Base-by-base conservation (phyloP, 2,113 vertebrate species). In the Neodon shergylaensis region DNA sequence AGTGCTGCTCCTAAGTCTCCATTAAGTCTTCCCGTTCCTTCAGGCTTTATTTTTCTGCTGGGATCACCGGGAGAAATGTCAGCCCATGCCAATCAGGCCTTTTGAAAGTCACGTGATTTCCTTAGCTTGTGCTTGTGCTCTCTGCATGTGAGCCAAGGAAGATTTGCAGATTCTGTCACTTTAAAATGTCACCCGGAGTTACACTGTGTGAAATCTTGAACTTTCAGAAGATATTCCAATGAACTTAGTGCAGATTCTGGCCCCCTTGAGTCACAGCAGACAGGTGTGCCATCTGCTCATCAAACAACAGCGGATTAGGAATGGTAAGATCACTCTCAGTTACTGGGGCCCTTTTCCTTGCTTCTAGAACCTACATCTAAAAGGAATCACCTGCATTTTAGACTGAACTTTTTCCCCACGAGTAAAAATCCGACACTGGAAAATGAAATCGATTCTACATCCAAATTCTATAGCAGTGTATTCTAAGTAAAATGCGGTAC, bases 401-500 rank as follows among this genome's bases (percentile, higher is more conserved):
- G 33, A 66, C 16, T 22, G 31, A 85, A 8, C 21, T 36, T 77
- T 81, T 86, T 74, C 63, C 66, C 44, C 5, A 47, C 16, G 36
- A 83, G 49, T 39, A 19, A 61, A 93, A 66, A 94, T 85, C 61
- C 9, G 14, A 63, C 88, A 87, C 21, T 79, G 81, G 65, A 95
- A 96, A 93, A 72, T 65, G 81, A 77, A 91, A 88, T 10, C 3
- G 24, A 89, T 89, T 44, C n/a, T 26, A 44, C 4, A 63, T 7
- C 26, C 33, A 61, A 61, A 61, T 76, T 94, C 68, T 83, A 11
- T 76, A 94, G 73, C 39, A 63, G 17, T 26, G 39, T 76, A 83
- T 85, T 96, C 52, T 92, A 93, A 66, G 84, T 95, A 97, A 97
- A 95, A 96, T 94, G 13, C 49, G 93, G 33, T 93, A 24, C 2